These are phyloP conservation scores for Chionodraco myersi DNA, from an alignment of 2,113 vertebrate genomes.

Conservation along the genomic window DNA sequence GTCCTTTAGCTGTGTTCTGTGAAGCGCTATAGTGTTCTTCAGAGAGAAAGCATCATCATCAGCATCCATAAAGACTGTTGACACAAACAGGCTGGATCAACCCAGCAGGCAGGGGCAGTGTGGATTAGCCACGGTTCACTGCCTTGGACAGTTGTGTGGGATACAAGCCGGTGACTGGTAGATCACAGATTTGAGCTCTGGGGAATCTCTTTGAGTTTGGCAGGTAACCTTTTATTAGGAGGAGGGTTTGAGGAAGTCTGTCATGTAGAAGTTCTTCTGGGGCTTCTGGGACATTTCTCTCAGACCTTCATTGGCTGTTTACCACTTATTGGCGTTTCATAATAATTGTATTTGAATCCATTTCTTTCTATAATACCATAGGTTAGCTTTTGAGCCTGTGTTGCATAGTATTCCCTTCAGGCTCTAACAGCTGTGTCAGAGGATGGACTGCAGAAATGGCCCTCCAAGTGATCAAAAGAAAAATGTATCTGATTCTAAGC, in stretches of 20 bases:
- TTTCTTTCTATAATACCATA: neutral
- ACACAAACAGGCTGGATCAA: constrained; percentile 59
- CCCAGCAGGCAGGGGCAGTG: constrained; percentile 44
- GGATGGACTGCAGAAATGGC: neutral
- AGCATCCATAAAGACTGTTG: constrained; percentile 51
- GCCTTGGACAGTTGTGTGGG: constrained; percentile 48
- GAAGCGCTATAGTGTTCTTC: constrained; percentile 41
- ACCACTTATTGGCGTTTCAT: neutral
- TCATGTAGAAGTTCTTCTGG: neutral
- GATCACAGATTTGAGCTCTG: constrained; percentile 41
- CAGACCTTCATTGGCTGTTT: neutral
- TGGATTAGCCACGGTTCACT: constrained; percentile 67
- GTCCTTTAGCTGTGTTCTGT: constrained; percentile 12
- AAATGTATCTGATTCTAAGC: neutral
- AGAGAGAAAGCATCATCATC: constrained; percentile 53
- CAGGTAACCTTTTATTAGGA: constrained; percentile 22
- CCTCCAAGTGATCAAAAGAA: neutral
- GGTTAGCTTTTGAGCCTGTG: neutral
- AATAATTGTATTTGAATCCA: neutral
- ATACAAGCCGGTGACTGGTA: constrained; percentile 44
- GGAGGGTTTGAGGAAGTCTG: neutral
- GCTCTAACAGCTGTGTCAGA: neutral
- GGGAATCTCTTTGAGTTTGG: constrained; percentile 18
- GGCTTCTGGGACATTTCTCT: neutral
- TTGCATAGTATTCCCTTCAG: neutral